Evolutionary conservation across 2,797 vertebrate species (phyloP).

Genomic region (Pangasius sanitwongsei): DNA sequence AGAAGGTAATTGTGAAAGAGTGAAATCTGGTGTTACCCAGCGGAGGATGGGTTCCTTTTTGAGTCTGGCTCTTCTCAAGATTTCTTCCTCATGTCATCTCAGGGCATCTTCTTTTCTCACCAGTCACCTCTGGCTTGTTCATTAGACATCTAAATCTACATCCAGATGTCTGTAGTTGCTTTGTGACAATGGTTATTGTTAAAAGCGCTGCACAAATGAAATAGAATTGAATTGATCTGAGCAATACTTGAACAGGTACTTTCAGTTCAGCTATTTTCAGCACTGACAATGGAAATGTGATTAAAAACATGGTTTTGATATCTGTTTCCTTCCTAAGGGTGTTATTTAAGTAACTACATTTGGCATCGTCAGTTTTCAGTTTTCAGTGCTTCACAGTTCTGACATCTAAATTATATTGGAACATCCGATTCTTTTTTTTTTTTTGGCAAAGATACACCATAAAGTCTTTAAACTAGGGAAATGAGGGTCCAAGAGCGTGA

Average conservation of each 20-base stretch:
- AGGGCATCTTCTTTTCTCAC: neutral
- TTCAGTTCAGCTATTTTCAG: neutral
- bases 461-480: too few relatives aligned
- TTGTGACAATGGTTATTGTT: neutral
- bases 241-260: neutral
- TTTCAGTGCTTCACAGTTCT: too few relatives aligned
- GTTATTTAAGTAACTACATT: neutral
- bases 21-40: neutral
- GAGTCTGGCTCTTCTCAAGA: too few relatives aligned
- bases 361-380: neutral
- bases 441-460: too few relatives aligned
- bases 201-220: neutral
- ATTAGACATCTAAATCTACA: neutral
- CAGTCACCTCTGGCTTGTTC: neutral
- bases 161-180: neutral
- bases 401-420: too few relatives aligned
- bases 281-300: neutral
- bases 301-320: neutral
- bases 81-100: neutral
- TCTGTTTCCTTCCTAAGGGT: neutral
- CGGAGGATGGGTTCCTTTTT: neutral
- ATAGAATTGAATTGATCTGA: neutral
- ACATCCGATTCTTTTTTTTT: too few relatives aligned
- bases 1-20: neutral
- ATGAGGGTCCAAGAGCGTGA: neutral